These are phyloP conservation scores for Phocoena sinus DNA, from an alignment of 2,113 vertebrate species.

Conservation along the genomic window DNA sequence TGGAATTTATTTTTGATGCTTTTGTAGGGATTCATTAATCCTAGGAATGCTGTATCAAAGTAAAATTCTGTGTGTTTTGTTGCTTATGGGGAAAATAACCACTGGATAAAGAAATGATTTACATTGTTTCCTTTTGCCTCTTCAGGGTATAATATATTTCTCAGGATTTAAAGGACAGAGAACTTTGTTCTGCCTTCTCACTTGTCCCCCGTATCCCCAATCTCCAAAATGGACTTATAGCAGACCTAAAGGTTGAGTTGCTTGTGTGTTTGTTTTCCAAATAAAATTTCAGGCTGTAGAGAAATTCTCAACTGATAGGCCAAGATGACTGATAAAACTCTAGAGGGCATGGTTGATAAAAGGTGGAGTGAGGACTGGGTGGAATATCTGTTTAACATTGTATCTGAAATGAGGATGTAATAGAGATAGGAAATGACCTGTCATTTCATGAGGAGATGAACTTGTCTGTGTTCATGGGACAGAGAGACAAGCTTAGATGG, in stretches of 20 bases:
- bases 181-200: not conserved
- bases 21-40: constrained; percentile 1
- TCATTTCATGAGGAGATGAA: not conserved
- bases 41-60: not conserved
- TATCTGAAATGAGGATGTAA: not conserved
- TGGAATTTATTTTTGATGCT: not conserved
- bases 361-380: not conserved
- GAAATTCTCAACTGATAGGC: not conserved
- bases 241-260: not conserved
- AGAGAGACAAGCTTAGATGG: not conserved
- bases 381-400: not conserved
- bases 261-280: not conserved
- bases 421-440: not conserved
- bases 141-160: not conserved
- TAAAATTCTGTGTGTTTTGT: not conserved
- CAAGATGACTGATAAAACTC: not conserved
- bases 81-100: not conserved
- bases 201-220: not conserved
- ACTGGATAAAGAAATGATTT: not conserved
- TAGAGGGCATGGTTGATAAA: not conserved
- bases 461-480: not conserved
- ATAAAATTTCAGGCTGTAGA: not conserved
- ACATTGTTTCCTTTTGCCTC: not conserved
- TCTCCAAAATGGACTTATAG: not conserved
- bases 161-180: not conserved